phyloP scores from a whole-genome alignment of 1,140 invertebrate genomes.

The Drosophila pectinifera region DNA sequence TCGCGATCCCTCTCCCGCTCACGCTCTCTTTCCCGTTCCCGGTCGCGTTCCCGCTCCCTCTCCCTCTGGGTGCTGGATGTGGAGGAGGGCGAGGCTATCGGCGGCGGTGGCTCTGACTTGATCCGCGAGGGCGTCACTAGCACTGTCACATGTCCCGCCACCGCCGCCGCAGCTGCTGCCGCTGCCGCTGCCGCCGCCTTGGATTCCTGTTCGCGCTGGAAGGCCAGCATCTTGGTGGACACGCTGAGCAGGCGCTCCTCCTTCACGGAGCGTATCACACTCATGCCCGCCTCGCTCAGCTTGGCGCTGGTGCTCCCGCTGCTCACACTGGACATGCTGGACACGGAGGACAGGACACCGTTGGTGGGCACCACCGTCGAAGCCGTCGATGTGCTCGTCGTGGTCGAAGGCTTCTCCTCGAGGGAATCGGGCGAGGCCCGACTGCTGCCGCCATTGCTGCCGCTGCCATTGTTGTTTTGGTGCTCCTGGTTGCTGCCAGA shows the following conservation, averaged over 20 bases:
- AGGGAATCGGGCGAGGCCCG: constrained; percentile 80
- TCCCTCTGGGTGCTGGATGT: constrained; percentile 57
- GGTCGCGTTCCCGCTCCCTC: constrained; percentile 28
- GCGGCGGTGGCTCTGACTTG: constrained; percentile 79
- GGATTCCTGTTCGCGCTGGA: constrained; percentile 69
- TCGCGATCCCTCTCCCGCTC: constrained; percentile 34
- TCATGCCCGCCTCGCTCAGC: constrained; percentile 61
- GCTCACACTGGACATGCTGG: too few relatives aligned
- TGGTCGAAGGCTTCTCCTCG: constrained; percentile 80
- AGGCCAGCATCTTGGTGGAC: constrained; percentile 79
- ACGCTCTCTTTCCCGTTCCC: constrained; percentile 29
- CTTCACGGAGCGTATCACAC: constrained; percentile 83
- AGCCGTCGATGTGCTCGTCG: constrained; percentile 50
- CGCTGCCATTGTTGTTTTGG: constrained; percentile 81
- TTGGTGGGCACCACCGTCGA: constrained; percentile 53
- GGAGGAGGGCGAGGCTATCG: constrained; percentile 74
- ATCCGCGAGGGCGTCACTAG: constrained; percentile 83
- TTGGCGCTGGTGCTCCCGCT: constrained; percentile 16
- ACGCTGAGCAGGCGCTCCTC: constrained; percentile 78
- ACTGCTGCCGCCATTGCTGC: constrained; percentile 63
- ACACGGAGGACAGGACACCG: constrained; percentile 48
- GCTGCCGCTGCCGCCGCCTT: constrained; percentile 55
- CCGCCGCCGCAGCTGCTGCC: constrained; percentile 64
- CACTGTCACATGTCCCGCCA: constrained; percentile 84
- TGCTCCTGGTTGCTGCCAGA: too few relatives aligned